Evolutionary conservation across 2,797 vertebrate genomes (phyloP), one percentile per base, ranked within the genome.

Genomic region (Sebastolobus alascanus): DNA sequence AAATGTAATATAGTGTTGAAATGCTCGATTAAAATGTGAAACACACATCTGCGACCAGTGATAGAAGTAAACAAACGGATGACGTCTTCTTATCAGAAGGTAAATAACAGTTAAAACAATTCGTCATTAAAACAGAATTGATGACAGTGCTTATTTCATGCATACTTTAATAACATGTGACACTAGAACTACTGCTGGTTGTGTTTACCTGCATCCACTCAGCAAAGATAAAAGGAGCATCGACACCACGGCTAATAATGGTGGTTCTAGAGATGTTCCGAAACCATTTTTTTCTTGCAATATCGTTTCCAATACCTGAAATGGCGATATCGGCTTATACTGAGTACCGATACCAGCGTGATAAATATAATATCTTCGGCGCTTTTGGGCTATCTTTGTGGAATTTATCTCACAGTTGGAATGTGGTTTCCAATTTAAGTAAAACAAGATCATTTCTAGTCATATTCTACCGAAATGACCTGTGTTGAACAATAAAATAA

Each of bases 341-440:
- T 16, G 40, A 43, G 40, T 43, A 43, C 14, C 14, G 40, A 43
- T 43, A 43, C 14, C 40, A 43, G 14, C 40, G 6, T 0, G 40
- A 43, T 43, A 43, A 43, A 43, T 43, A 43, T 43, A 43, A 43
- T 43, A 43, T 43, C 14, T 43, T 43, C 6, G 40, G 16, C 16
- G 6, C 40, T 43, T 43, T 43, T 43, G 40, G 0, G 14, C 40
- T 43, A 43, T 43, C 14, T 43, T 3, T 0, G 0, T 7, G 40
- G 40, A 43, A 43, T 16, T 3, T 1, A 43, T 43, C 40, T 43
- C 40, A 16, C 16, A 0, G 14, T 43, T 14, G 1, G 40, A 43
- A 16, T 43, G 40, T 16, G 40, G 40, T 43, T 43, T 43, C 40
- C 40, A 25, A 25, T 25, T 25, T 25, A 25, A 25, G 25, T 25